Conservation (phyloP, 1,140 invertebrate genomes). For the Drosophila ananassae region DNA sequence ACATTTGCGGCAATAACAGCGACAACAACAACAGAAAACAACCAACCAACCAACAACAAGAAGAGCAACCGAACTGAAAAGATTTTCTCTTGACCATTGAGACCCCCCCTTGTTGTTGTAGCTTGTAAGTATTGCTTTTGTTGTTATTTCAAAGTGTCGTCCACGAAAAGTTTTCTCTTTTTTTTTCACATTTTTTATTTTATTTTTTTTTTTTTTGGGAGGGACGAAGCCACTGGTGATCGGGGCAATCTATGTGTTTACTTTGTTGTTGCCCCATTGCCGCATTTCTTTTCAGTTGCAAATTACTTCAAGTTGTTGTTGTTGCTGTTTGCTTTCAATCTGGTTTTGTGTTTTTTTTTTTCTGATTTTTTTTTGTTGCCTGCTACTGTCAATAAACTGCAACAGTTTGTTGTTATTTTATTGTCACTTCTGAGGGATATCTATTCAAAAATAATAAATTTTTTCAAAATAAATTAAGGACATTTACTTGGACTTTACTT, state of each 20-base stretch:
- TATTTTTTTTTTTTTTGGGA: slow-evolving; percentile 6
- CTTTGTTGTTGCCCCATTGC: slow-evolving; percentile 52
- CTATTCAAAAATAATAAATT: not conserved
- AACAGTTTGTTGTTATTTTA: slow-evolving; percentile 39
- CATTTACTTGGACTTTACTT: slow-evolving; percentile 23
- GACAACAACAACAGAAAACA: slow-evolving; percentile 5
- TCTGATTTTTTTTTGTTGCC: slow-evolving; percentile 11
- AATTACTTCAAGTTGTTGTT: slow-evolving; percentile 71
- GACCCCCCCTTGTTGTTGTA: slow-evolving; percentile 31
- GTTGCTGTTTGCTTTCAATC: slow-evolving; percentile 53
- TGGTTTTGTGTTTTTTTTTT: slow-evolving; percentile 52
- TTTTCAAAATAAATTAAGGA: slow-evolving; percentile 13
- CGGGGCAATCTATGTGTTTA: slow-evolving; percentile 48
- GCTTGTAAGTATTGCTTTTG: slow-evolving; percentile 7
- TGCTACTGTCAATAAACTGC: slow-evolving; percentile 68
- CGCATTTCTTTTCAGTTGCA: slow-evolving; percentile 76
- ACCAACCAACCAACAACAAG: slow-evolving; percentile 10
- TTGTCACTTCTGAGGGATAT: slow-evolving; percentile 21
- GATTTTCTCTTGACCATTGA: slow-evolving; percentile 50
- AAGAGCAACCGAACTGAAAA: slow-evolving; percentile 20
- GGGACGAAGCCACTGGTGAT: slow-evolving; percentile 13
- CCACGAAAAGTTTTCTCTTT: slow-evolving; percentile 75
- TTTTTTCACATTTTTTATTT: slow-evolving; percentile 10
- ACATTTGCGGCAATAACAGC: slow-evolving; percentile 26
- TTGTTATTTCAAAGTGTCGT: slow-evolving; percentile 65